A percentile compares a stretch with the other conserved stretches of the same genome.
These are phyloP conservation scores for Campoletis raptor DNA, from an alignment of 2,888 invertebrate species.

Conservation along the genomic window DNA sequence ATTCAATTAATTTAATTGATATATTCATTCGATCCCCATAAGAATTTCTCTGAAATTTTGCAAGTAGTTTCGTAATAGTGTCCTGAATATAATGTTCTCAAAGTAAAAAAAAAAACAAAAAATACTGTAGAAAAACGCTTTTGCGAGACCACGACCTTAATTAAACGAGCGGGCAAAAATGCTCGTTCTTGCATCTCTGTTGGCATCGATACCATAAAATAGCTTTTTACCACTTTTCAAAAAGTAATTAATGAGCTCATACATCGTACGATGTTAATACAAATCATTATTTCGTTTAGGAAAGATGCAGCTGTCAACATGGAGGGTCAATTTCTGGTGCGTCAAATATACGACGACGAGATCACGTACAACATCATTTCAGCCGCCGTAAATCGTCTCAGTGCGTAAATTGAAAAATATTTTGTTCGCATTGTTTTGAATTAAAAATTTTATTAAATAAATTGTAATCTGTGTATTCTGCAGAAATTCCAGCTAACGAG, in stretches of 20 bases:
- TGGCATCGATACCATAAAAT: background rate
- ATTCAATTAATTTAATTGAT: no score
- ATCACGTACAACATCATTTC: conserved; percentile 97
- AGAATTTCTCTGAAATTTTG: no score
- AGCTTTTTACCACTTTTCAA: background rate
- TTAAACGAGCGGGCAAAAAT: background rate
- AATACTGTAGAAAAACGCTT: no score
- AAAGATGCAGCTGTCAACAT: conserved; percentile 96
- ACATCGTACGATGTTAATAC: background rate
- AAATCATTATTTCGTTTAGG: conserved; percentile 86
- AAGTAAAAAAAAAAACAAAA: no score
- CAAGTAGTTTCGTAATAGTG: no score
- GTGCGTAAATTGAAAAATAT: conserved; percentile 87
- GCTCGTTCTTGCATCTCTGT: background rate
- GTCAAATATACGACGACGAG: conserved; percentile 98
- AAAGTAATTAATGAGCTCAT: background rate
- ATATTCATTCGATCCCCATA: no score
- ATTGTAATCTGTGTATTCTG: conserved; percentile 63
- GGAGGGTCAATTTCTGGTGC: conserved; percentile 97
- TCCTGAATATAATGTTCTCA: no score
- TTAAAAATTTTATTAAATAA: background rate
- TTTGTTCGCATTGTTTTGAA: background rate
- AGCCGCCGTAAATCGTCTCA: conserved; percentile 95
- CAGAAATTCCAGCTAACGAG: conserved; percentile 95
- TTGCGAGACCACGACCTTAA: no score